A percentile compares a stretch with the other conserved stretches of the same genome.
These are phyloP conservation scores for Byasa hedistus DNA, from an alignment of 2,888 invertebrate genomes.

Conservation along the genomic window DNA sequence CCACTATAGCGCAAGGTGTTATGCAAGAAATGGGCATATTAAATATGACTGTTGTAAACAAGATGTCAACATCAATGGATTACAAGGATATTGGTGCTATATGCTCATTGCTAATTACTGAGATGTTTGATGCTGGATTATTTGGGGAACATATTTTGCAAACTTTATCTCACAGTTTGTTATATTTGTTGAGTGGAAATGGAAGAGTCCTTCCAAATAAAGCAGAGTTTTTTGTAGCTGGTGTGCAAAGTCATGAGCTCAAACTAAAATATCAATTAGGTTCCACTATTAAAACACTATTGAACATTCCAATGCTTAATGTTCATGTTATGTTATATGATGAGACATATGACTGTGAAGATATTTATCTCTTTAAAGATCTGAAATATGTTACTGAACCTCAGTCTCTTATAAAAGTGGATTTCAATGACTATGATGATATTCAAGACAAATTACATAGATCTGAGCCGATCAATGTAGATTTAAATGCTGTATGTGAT, in stretches of 20 bases:
- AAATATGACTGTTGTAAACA: slow-evolving; percentile 78
- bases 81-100: slow-evolving; percentile 76
- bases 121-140: slow-evolving; percentile 89
- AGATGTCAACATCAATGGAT: slow-evolving; percentile 78
- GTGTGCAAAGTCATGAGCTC: slow-evolving; percentile 79
- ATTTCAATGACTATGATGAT: slow-evolving; percentile 81
- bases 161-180: slow-evolving; percentile 85
- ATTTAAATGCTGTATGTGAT: slow-evolving; percentile 56
- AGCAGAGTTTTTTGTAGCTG: slow-evolving; percentile 83
- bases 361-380: slow-evolving; percentile 78
- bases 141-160: slow-evolving; percentile 87
- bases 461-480: slow-evolving; percentile 56
- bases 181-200: slow-evolving; percentile 72
- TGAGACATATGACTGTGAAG: slow-evolving; percentile 86
- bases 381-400: slow-evolving; percentile 81
- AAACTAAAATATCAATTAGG: slow-evolving; percentile 69
- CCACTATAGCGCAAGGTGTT: slow-evolving; percentile 73
- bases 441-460: slow-evolving; percentile 61
- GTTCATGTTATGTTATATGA: slow-evolving; percentile 53
- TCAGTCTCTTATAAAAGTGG: slow-evolving; percentile 75
- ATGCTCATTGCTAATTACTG: slow-evolving; percentile 84
- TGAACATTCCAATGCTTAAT: slow-evolving; percentile 50
- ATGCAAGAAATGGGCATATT: slow-evolving; percentile 74
- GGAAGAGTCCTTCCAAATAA: slow-evolving; percentile 81
- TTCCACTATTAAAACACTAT: slow-evolving; percentile 44